Conservation (phyloP, 2,797 vertebrate species). For the Pangasius macronema region DNA sequence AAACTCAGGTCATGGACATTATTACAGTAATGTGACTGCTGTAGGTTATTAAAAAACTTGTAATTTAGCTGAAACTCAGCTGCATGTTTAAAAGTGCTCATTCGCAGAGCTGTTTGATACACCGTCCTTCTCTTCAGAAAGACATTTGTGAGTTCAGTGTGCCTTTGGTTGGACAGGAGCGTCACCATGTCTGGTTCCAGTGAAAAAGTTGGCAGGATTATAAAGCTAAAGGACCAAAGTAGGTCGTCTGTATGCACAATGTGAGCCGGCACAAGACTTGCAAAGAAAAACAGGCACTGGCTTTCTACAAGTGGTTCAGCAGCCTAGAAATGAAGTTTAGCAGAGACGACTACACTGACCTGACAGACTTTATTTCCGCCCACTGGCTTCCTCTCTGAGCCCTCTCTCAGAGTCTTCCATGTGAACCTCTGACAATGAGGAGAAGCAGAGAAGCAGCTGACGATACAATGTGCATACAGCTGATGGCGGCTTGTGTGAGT, state of each 20-base stretch:
- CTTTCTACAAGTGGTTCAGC: conserved; percentile 29
- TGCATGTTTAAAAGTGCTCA: background rate
- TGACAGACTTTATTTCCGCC: conserved; percentile 43
- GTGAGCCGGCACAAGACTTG: conserved; percentile 15
- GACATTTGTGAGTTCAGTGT: conserved; percentile 17
- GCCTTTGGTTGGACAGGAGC: conserved; percentile 24
- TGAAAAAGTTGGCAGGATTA: conserved; percentile 41
- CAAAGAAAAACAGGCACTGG: conserved; percentile 18
- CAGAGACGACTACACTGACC: conserved; percentile 34
- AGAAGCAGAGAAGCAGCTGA: conserved; percentile 20
- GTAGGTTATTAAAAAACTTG: background rate
- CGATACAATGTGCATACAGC: conserved; percentile 53
- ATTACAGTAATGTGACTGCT: background rate
- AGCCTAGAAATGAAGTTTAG: conserved; percentile 26
- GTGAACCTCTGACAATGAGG: conserved; percentile 43
- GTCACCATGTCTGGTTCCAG: conserved; percentile 35
- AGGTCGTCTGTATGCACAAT: conserved; percentile 12
- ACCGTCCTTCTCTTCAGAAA: conserved; percentile 6
- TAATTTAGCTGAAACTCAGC: background rate
- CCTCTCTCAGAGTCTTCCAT: conserved; percentile 32
- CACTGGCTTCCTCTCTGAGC: conserved; percentile 26
- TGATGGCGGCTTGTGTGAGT: conserved; percentile 51
- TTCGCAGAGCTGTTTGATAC: background rate
- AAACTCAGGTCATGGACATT: background rate
- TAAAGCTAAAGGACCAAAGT: conserved; percentile 26